phyloP scores from a whole-genome alignment of 1,140 invertebrate genomes.

The Holcopasites calliopsidis region DNA sequence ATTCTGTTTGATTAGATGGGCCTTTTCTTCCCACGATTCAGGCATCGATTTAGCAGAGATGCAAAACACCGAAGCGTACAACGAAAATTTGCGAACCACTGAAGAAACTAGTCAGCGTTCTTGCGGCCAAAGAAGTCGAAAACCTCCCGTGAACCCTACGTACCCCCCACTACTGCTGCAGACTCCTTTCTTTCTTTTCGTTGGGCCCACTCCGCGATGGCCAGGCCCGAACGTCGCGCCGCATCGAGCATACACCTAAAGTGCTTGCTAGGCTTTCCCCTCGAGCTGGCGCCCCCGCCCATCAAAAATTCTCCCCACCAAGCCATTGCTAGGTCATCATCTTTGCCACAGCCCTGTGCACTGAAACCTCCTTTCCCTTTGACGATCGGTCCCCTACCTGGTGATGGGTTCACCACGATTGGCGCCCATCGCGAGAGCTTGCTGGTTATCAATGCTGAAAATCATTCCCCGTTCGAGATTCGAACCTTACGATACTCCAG shows the following conservation, averaged over 20 bases:
- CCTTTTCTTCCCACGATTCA: too few relatives aligned
- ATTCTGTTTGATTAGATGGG: too few relatives aligned
- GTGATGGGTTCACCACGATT: slow-evolving; percentile 12
- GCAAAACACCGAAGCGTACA: not conserved
- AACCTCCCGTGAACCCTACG: slow-evolving; percentile 80
- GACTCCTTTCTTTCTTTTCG: slow-evolving; percentile 56
- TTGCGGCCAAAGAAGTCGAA: slow-evolving; percentile 77
- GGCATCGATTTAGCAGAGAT: not conserved
- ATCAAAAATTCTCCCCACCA: slow-evolving; percentile 56
- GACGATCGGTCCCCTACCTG: slow-evolving; percentile 45
- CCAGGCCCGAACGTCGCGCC: slow-evolving; percentile 66
- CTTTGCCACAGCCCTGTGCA: slow-evolving; percentile 73
- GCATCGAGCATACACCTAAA: too few relatives aligned
- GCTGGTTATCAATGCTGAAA: not conserved
- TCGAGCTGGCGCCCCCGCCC: slow-evolving; percentile 52
- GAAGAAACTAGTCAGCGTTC: slow-evolving; percentile 77
- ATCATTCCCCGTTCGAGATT: too few relatives aligned
- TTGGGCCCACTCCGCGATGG: slow-evolving; percentile 54
- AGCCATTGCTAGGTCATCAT: slow-evolving; percentile 76
- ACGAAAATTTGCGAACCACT: slow-evolving; percentile 76
- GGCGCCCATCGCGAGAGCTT: not conserved
- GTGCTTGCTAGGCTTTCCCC: slow-evolving; percentile 76
- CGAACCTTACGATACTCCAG: too few relatives aligned
- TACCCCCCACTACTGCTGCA: slow-evolving; percentile 75
- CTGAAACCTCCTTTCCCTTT: slow-evolving; percentile 47